Conservation (phyloP, 2,888 invertebrate species). For the Orchestes rusci region DNA sequence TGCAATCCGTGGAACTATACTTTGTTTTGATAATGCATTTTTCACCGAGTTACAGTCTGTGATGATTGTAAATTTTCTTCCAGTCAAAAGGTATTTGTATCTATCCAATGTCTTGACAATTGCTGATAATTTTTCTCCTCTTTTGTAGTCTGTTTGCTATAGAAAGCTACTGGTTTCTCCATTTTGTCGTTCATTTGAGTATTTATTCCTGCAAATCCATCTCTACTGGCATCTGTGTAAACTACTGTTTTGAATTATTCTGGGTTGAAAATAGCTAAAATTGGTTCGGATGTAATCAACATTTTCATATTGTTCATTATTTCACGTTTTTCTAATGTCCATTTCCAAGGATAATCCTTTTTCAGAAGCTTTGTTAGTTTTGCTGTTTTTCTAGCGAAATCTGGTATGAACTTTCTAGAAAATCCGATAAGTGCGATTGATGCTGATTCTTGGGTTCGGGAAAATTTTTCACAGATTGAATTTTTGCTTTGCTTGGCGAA, state of each 20-base stretch:
- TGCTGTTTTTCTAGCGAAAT: conserved; percentile 9
- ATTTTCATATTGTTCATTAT: conserved; percentile 3
- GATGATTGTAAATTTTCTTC: conserved; percentile 16
- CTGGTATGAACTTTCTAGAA: conserved; percentile 11
- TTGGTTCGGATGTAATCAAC: conserved; percentile 5
- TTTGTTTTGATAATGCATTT: conserved; percentile 19
- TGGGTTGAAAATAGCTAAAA: conserved; percentile 5
- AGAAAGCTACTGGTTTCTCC: conserved; percentile 2
- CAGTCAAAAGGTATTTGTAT: conserved; percentile 8
- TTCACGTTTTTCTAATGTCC: conserved; percentile 4
- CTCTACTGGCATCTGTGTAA: conserved; percentile 4
- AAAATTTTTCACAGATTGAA: conserved; percentile 9
- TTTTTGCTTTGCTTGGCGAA: conserved; percentile 5
- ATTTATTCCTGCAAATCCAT: conserved; percentile 5
- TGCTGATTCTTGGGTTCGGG: conserved; percentile 9
- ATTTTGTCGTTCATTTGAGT: conserved; percentile 1
- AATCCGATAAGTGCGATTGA: conserved; percentile 11
- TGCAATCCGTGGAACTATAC: conserved; percentile 18
- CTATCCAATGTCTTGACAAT: conserved; percentile 13
- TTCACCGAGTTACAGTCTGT: conserved; percentile 24
- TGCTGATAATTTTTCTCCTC: conserved; percentile 1
- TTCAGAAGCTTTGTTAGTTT: conserved; percentile 5
- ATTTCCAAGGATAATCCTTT: conserved; percentile 8
- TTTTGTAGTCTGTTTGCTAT: conserved; percentile 1
- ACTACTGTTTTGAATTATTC: background rate